Evolutionary conservation across 2,888 invertebrate genomes (phyloP).

Genomic region (Saturnia japonica): DNA sequence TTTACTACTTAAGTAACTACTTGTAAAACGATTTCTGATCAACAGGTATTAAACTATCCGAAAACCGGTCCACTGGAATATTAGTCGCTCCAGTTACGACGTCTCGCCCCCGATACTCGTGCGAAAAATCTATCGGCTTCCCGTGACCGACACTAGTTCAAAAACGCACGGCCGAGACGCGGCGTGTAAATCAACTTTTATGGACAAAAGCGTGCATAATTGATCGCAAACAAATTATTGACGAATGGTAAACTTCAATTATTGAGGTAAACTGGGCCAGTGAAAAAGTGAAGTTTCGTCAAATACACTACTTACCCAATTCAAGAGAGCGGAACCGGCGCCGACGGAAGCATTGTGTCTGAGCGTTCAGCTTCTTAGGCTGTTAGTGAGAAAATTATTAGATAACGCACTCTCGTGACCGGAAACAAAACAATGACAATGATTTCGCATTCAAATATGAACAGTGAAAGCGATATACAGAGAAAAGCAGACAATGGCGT

Average conservation of each 20-base stretch:
- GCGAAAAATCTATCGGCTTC: conserved; percentile 66
- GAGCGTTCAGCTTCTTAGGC: conserved; percentile 55
- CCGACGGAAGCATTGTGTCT: conserved; percentile 69
- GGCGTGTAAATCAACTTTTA: conserved; percentile 66
- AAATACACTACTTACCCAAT: conserved; percentile 78
- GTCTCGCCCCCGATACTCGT: conserved; percentile 75
- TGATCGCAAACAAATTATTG: conserved; percentile 62
- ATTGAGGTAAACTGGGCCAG: conserved; percentile 56
- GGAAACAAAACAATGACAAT: conserved; percentile 64
- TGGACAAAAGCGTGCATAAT: conserved; percentile 64
- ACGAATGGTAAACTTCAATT: conserved; percentile 55
- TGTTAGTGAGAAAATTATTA: conserved; percentile 70
- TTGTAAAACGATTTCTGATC: conserved; percentile 48
- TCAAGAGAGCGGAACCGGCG: conserved; percentile 79
- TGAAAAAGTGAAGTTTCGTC: conserved; percentile 78
- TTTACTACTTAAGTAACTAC: conserved; percentile 49
- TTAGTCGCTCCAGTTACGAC: conserved; percentile 73
- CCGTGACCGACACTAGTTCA: conserved; percentile 58
- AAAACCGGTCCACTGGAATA: conserved; percentile 68
- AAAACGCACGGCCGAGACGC: conserved; percentile 56
- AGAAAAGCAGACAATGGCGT: conserved; percentile 1
- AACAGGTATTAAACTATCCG: conserved; percentile 46
- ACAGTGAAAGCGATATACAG: conserved; percentile 48
- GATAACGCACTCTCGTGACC: conserved; percentile 71
- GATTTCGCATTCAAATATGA: conserved; percentile 58